Percentiles rank a stretch among this genome's conserved stretches.
Conservation (phyloP, 2,113 vertebrate genomes). For the Campylorhamphus procurvoides region DNA sequence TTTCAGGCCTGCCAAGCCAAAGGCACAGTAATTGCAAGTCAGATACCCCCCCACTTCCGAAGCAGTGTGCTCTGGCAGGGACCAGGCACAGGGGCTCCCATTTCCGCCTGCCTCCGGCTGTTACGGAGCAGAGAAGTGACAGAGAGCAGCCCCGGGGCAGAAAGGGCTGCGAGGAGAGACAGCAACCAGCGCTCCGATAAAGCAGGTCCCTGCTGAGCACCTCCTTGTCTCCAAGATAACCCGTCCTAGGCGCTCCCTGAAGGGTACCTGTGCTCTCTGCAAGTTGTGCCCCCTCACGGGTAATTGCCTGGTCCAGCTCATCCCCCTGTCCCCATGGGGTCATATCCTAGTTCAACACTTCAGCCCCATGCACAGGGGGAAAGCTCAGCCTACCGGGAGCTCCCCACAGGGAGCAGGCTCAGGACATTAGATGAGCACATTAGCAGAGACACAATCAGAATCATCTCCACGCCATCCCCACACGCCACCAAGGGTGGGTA, state of each 20-base stretch:
- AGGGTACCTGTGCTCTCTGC: background rate
- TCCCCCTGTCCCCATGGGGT: background rate
- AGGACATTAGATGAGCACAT: background rate
- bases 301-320: background rate
- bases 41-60: conserved; percentile 7
- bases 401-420: background rate
- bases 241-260: background rate
- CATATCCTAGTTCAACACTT: background rate
- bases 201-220: conserved; percentile 68
- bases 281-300: background rate
- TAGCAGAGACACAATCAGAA: background rate
- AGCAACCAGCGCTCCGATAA: conserved; percentile 69
- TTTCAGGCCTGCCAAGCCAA: conserved; percentile 49
- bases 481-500: background rate
- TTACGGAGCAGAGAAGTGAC: conserved; percentile 41
- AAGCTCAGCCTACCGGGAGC: background rate
- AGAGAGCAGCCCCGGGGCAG: conserved; percentile 53
- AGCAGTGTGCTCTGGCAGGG: background rate
- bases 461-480: background rate
- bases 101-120: conserved; percentile 58
- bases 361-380: background rate
- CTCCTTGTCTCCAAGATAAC: conserved; percentile 70
- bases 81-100: conserved; percentile 39
- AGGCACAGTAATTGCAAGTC: conserved; percentile 29
- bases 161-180: conserved; percentile 63